Evolutionary conservation across 2,797 vertebrate species (phyloP).

Genomic region (Sphenopsis melanotis): DNA sequence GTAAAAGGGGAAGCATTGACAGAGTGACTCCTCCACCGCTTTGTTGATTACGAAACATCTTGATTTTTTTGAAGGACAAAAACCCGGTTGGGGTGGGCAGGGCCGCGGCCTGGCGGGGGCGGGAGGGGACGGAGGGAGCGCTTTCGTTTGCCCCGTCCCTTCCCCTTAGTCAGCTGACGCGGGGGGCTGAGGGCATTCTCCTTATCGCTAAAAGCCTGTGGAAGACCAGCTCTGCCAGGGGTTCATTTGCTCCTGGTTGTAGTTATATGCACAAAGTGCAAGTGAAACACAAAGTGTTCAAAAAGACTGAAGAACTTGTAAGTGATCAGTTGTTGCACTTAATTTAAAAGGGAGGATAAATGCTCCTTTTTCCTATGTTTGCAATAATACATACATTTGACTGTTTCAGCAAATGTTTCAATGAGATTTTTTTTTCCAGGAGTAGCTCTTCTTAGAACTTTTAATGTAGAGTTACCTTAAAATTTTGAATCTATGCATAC

Average conservation of each 20-base stretch:
- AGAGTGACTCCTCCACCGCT: neutral
- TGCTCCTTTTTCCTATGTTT: accelerated
- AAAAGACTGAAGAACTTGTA: neutral
- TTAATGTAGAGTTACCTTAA: neutral
- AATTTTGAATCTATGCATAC: neutral
- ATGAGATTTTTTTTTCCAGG: neutral
- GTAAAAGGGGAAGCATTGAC: accelerated
- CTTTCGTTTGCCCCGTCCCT: neutral
- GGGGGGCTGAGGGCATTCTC: accelerated
- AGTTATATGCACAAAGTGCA: too few relatives aligned
- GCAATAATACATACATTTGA: neutral
- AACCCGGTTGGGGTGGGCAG: accelerated
- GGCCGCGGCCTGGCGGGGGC: neutral
- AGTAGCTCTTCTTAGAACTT: neutral
- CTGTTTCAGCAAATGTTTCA: neutral
- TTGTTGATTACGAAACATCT: too few relatives aligned
- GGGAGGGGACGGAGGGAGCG: neutral
- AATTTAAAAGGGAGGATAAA: neutral
- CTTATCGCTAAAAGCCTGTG: accelerated
- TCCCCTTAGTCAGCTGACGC: neutral
- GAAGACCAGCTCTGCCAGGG: accelerated
- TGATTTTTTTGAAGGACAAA: too few relatives aligned
- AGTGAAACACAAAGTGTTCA: neutral
- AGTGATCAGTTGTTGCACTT: neutral
- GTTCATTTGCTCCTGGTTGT: accelerated